A percentile compares a stretch with the other conserved stretches of the same genome.
Conservation (phyloP, 2,797 vertebrate genomes). For the Antrozous pallidus region DNA sequence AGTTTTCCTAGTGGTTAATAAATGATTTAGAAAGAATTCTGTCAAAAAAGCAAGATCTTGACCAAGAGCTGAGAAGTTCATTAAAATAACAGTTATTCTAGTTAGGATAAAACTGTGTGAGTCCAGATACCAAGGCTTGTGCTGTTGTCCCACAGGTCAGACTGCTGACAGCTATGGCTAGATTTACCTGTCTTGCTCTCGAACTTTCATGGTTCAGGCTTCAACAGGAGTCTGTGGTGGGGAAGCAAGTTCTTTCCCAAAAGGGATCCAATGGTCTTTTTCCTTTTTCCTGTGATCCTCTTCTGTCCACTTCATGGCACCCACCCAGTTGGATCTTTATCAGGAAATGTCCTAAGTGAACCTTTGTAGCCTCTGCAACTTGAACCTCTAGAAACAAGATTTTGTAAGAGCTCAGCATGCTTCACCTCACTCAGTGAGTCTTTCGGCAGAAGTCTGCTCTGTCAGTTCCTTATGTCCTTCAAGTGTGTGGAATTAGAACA, state of each 20-base stretch:
- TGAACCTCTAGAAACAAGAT: not conserved
- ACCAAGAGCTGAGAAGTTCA: conserved; percentile 1
- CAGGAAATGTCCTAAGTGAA: not conserved
- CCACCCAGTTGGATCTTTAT: not conserved
- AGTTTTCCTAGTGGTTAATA: not conserved
- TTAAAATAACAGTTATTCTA: conserved; percentile 9
- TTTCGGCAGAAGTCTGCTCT: not conserved
- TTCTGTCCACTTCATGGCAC: conserved; percentile 51
- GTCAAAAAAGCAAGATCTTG: not conserved
- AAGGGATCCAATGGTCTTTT: not conserved
- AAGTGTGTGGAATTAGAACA: not conserved
- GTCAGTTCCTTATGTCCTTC: not conserved
- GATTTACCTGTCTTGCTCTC: not conserved
- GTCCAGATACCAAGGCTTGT: not conserved
- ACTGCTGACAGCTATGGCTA: not conserved
- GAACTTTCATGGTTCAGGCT: not conserved
- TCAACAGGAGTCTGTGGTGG: not conserved
- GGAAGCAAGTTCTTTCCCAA: not conserved
- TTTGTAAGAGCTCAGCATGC: not conserved
- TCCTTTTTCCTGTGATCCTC: not conserved
- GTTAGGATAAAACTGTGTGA: not conserved
- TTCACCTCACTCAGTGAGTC: not conserved
- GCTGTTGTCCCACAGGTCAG: not conserved
- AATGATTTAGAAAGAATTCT: conserved; percentile 24
- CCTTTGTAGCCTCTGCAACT: not conserved